phyloP scores from a whole-genome alignment of 1,140 invertebrate species.

The Zaprionus vittiger region DNA sequence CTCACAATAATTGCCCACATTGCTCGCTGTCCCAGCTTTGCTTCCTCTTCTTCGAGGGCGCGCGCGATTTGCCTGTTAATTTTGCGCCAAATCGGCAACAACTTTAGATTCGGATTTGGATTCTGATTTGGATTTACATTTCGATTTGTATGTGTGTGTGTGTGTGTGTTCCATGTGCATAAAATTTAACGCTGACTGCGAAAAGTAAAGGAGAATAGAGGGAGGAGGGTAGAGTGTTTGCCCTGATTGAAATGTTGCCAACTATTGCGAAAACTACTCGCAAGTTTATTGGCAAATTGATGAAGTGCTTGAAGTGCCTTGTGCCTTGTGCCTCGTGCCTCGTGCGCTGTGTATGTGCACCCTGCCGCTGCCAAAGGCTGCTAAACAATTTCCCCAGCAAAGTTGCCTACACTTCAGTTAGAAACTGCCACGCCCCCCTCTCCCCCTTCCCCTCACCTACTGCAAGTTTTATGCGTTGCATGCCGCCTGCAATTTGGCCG shows the following conservation, averaged over 20 bases:
- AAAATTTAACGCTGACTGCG: conserved; percentile 72
- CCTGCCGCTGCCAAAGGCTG: conserved; percentile 53
- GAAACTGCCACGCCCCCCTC: not conserved
- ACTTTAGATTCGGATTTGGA: conserved; percentile 61
- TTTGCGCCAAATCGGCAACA: conserved; percentile 80
- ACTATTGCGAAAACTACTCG: conserved; percentile 79
- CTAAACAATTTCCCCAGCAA: conserved; percentile 70
- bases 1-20: conserved; percentile 60
- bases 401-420: conserved; percentile 52
- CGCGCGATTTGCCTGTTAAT: conserved; percentile 75
- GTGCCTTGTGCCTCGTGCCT: not conserved
- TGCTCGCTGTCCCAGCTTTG: conserved; percentile 1
- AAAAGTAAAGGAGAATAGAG: conserved; percentile 34
- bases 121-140: conserved; percentile 46
- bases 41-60: not conserved
- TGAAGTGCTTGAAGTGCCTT: conserved; percentile 57
- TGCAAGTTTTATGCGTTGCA: conserved; percentile 54
- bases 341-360: not conserved
- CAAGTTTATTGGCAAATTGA: conserved; percentile 82
- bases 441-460: not conserved
- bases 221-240: conserved; percentile 55
- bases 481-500: conserved; percentile 79
- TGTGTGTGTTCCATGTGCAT: conserved; percentile 60
- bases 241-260: conserved; percentile 81
- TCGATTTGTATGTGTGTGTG: conserved; percentile 53